Base-by-base conservation (phyloP, 2,113 vertebrate genomes). In the Elaphurus davidianus region DNA sequence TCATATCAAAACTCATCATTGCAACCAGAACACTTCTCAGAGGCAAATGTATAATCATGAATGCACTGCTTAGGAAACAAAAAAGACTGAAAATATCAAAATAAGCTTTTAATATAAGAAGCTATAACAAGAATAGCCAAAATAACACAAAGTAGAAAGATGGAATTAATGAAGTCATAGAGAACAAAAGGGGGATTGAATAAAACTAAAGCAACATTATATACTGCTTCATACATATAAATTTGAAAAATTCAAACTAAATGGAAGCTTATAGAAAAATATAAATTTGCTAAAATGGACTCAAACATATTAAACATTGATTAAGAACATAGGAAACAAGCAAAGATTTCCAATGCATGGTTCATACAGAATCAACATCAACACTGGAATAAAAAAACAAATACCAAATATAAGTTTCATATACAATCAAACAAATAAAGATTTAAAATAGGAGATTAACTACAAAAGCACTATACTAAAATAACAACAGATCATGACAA, bases 191-290 rank as follows among this genome's bases (percentile, higher is more conserved):
- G 54, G 6, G 1, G 47, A n/a, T 89, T 91, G 6, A 86, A 83
- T 28, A 89, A 92, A 94, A 82, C 43, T 82, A 74, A 84, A 87
- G 27, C 28, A 92, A 21, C 64, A 50, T 40, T 82, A 55, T 27
- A 52, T 19, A 28, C 5, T 54, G 3, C 4, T 91, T 91, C 95
- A 79, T 52, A 55, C 0, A 50, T 4, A 28, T 9, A 59, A 52
- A 96, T 94, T 92, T 97, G 59, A 87, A 90, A 55, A 45, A 54
- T 57, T 6, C 9, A 47, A 94, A 90, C 59, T 86, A 81, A 74
- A 82, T 71, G 10, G 27, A 96, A 89, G 14, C 71, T 36, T 55
- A 78, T n/a, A 79, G 6, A 17, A 96, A 89, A 89, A 52, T 71
- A 8, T 50, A 60, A 97, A 92, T 87, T 91, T 57, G 79, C 54